Evolutionary conservation across 2,797 vertebrate species (phyloP), one percentile per base, ranked within the genome.

Genomic region (Helicolenus hilgendorfi): DNA sequence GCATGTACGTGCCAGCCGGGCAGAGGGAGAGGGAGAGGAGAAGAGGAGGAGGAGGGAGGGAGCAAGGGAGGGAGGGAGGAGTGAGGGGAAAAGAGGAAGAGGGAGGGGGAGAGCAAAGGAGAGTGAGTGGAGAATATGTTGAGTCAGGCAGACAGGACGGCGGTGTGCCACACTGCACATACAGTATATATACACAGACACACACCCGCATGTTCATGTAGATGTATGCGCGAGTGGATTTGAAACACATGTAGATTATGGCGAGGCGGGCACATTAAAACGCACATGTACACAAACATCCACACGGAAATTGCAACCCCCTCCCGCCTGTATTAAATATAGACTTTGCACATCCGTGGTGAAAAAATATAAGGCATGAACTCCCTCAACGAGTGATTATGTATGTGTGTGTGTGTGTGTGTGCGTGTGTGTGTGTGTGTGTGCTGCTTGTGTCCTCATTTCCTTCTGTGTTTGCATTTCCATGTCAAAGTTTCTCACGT

Each of bases 1-100:
- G 94, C 96, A 97, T 95, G 96, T 96, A 97, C 96, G 91, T 96
- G 96, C 96, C 96, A 96, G 94, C 92, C 90, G 88, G 91, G 92
- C 93, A 88, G 93, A 92, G 89, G 7, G 88, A 72, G 86, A 64
- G 69, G 62, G 7, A 27, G 76, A 33, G 22, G 8, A 24, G 75
- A 31, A n/a, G 53, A 31, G 20, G 45, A 2, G 26, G 77, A 3
- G 26, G 35, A 5, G 33, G 29, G 63, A n/a, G 15, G 11, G 11
- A 5, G 65, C n/a, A 41, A 2, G 36, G 26, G 27, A 2, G 38
- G 26, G 35, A 5, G 35, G 15, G 26, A 22, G 82, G 14, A 7
- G 31, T 7, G 45, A 26, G 67, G 63, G 18, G 72, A 20, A 31
- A 76, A 68, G 56, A 74, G 60, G 45, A 24, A 71, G 56, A 75